Conservation (phyloP, 2,888 invertebrate species). For the Adelognathus sp. region DNA sequence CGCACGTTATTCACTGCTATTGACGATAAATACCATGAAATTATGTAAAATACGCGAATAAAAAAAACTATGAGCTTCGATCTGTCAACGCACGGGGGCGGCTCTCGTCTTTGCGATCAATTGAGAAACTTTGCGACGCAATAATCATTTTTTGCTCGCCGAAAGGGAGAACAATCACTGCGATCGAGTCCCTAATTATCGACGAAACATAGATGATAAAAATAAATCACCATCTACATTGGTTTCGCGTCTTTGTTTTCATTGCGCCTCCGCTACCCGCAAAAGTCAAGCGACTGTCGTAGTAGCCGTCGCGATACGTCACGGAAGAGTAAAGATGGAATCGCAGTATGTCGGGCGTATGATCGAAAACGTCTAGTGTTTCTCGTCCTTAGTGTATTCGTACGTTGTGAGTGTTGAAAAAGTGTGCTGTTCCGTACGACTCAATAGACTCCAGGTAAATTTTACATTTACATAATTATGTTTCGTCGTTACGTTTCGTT, state of each 20-base stretch:
- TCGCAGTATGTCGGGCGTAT: conserved; percentile 48
- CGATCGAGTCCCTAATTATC: too few relatives aligned
- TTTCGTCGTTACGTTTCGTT: neutral
- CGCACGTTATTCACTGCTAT: neutral
- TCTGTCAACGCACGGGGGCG: conserved; percentile 35
- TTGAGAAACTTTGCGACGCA: neutral
- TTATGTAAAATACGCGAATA: conserved; percentile 45
- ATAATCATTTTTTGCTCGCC: neutral
- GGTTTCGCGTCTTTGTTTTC: neutral
- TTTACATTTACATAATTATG: neutral
- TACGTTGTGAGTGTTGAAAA: conserved; percentile 6
- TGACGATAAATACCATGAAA: conserved; percentile 22
- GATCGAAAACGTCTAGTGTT: conserved; percentile 11
- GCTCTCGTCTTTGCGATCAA: conserved; percentile 19
- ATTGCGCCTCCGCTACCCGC: neutral
- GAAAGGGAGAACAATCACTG: too few relatives aligned
- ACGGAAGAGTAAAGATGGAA: conserved; percentile 62
- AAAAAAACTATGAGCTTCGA: conserved; percentile 5
- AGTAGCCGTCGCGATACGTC: conserved; percentile 40
- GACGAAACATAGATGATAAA: neutral
- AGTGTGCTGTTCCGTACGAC: neutral
- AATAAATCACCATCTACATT: neutral
- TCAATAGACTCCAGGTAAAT: conserved; percentile 25
- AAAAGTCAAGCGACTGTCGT: conserved; percentile 27
- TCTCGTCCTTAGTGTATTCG: conserved; percentile 10